Percentiles rank a stretch among this genome's conserved stretches.
phyloP scores from a whole-genome alignment of 2,888 invertebrate species.

The Odontocolon sp. region DNA sequence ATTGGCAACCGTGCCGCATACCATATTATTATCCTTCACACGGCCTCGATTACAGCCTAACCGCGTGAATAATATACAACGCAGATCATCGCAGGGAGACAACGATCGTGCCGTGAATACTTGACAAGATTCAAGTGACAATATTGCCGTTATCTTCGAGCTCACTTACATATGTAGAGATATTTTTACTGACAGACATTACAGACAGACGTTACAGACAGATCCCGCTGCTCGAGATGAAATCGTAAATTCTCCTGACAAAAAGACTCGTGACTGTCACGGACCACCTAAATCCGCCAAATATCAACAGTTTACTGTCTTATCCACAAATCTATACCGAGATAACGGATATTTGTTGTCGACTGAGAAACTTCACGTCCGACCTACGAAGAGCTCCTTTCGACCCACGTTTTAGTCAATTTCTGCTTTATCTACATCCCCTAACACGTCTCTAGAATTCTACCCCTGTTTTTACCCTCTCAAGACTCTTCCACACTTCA shows the following conservation, averaged over 20 bases:
- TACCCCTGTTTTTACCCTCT: not conserved
- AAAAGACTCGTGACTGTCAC: not conserved
- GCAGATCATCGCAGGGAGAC: not conserved
- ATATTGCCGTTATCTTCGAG: conserved; percentile 9
- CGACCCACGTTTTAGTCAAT: conserved; percentile 31
- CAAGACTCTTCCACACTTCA: no score
- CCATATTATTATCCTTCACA: conserved; percentile 55
- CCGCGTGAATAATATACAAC: conserved; percentile 46
- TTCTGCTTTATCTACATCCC: conserved; percentile 53
- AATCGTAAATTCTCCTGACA: conserved; percentile 18
- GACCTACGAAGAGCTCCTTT: conserved; percentile 28
- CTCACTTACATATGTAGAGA: not conserved
- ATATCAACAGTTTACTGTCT: conserved; percentile 32
- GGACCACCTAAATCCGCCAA: not conserved
- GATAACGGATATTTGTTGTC: conserved; percentile 5
- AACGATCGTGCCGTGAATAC: conserved; percentile 25
- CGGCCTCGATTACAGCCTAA: conserved; percentile 40
- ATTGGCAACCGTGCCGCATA: conserved; percentile 3
- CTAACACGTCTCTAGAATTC: conserved; percentile 24
- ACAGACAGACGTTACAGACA: not conserved
- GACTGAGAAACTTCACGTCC: conserved; percentile 6
- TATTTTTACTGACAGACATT: not conserved
- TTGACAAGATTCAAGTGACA: conserved; percentile 21
- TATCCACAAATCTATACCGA: conserved; percentile 38
- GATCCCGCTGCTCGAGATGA: not conserved